Evolutionary conservation across 2,888 invertebrate genomes (phyloP), one percentile per base, ranked within the genome.

Genomic region (Luffia ferchaultella): DNA sequence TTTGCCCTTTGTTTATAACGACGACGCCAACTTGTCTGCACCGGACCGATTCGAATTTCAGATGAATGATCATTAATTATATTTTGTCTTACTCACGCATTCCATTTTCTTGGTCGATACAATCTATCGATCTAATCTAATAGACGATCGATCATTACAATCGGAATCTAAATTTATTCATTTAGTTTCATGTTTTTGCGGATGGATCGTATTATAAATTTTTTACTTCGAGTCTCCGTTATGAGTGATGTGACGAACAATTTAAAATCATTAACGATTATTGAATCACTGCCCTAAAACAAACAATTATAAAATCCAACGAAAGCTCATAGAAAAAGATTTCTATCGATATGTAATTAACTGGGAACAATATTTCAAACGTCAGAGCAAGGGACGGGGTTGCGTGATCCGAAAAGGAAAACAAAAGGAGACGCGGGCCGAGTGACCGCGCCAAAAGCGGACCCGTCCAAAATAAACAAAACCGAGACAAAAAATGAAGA

Each of bases 71-170:
- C 79, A 83, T 83, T 82, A 82, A 83, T 83, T 83, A 82, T 76
- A 78, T 82, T 82, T 83, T 80, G 83, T 82, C 83, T 82, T 82
- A 83, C 83, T 82, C 82, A 79, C 77, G 78, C 80, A 80, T 79
- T 80, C 76, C 77, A 83, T 80, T 80, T 82, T 79, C 68, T 58
- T 76, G 65, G 62, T 69, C 71, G 78, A 80, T 82, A 80, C 82
- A 80, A 83, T 83, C 82, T 82, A 82, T 83, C 77, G 80, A 80
- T 82, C 73, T 62, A 78, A 79, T 79, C 80, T 80, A 78, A 61
- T 73, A 67, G 73, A 73, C 82, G 76, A 83, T 83, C 82, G 79
- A 83, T 83, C 83, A 83, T 74, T 69, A 66, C 68, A 71, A 66
- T 68, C 64, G 76, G 76, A 77, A 78, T 78, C 76, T 71, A 74